phyloP scores from a whole-genome alignment of 2,888 invertebrate species.

The Tridacna gigas region DNA sequence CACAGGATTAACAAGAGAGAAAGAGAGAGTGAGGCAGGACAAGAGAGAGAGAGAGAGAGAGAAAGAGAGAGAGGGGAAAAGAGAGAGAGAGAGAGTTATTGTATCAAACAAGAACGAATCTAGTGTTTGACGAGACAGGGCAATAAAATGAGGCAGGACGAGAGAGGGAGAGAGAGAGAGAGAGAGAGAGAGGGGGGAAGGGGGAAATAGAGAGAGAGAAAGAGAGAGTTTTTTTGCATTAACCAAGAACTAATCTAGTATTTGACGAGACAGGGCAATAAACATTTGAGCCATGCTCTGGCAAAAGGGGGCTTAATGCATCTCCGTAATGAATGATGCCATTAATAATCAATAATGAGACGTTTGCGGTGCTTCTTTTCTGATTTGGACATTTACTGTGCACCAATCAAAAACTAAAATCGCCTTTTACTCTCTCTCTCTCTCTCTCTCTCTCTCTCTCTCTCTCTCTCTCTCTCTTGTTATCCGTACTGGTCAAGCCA shows the following conservation, averaged over 20 bases:
- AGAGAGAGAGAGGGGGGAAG: constrained; percentile 23
- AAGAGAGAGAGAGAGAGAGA: constrained; percentile 32
- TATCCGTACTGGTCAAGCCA: background rate
- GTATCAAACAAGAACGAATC: background rate
- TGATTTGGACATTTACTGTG: no score
- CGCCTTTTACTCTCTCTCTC: background rate
- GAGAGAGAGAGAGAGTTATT: background rate
- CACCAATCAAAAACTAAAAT: no score
- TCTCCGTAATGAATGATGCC: no score
- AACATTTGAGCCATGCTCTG: no score
- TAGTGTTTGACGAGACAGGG: background rate
- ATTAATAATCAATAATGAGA: no score
- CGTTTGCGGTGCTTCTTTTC: no score
- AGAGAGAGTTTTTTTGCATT: no score
- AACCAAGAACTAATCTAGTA: no score
- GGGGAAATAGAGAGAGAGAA: background rate
- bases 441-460: constrained; percentile 1
- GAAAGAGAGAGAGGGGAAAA: background rate
- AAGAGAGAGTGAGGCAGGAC: constrained; percentile 28
- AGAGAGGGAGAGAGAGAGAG: constrained; percentile 26
- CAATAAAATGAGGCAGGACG: background rate
- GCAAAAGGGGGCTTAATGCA: no score
- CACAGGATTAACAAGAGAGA: background rate
- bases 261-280: no score
- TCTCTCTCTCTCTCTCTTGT: background rate